Conservation (phyloP, 2,888 invertebrate genomes). For the Conus canariensis region DNA sequence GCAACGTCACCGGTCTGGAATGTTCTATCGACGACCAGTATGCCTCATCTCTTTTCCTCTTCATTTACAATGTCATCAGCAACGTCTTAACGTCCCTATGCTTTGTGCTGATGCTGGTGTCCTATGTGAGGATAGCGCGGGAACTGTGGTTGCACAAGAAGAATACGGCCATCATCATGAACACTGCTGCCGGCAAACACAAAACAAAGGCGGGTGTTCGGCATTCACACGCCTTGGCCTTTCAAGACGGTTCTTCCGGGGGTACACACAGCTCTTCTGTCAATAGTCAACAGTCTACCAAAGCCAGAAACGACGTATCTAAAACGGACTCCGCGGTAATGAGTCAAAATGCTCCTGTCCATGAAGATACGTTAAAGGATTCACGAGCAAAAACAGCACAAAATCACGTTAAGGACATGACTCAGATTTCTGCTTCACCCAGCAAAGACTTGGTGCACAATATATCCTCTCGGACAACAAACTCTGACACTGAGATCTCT, state of each 20-base stretch:
- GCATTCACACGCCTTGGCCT: background rate
- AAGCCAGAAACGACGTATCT: background rate
- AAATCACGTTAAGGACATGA: no score
- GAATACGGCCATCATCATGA: constrained; percentile 1
- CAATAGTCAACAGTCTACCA: background rate
- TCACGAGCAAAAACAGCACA: no score
- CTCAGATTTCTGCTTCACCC: no score
- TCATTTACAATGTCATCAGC: constrained; percentile 7
- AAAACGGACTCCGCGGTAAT: no score
- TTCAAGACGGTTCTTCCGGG: background rate
- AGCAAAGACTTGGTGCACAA: no score
- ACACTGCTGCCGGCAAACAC: background rate
- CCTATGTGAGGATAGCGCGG: constrained; percentile 23
- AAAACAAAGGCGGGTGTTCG: background rate
- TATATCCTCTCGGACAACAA: no score
- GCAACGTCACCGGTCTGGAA: constrained; percentile 24
- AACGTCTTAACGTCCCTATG: background rate
- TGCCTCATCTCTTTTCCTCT: background rate
- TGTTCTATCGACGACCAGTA: constrained; percentile 15
- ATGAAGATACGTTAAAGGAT: no score
- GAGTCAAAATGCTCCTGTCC: no score
- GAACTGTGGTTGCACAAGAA: constrained; percentile 33
- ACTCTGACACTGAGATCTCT: no score
- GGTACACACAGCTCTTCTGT: background rate
- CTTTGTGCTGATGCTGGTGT: constrained; percentile 4